phyloP scores from a whole-genome alignment of 1,140 invertebrate species.

The Calliphora vicina region DNA sequence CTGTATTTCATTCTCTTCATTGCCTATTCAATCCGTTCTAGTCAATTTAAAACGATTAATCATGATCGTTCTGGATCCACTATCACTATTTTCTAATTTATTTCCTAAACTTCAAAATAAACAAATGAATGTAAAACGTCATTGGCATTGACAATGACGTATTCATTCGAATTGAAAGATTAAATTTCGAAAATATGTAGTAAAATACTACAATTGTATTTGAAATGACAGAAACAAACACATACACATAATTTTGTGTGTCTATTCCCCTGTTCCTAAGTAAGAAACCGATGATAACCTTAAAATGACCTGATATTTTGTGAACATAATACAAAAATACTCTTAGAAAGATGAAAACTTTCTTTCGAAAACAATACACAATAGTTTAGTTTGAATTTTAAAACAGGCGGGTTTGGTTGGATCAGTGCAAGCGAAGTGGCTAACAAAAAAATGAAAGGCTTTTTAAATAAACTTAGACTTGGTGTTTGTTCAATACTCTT shows the following conservation, averaged over 20 bases:
- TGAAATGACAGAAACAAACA: no score
- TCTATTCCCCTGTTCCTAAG: background rate
- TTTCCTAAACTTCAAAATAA: background rate
- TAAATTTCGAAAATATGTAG: background rate
- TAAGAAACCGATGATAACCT: background rate
- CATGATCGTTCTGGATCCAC: no score
- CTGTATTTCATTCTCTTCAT: no score
- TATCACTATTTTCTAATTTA: no score
- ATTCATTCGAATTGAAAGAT: background rate
- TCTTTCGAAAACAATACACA: background rate
- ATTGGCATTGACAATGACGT: slow-evolving; percentile 8
- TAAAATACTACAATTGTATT: no score
- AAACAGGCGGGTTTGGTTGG: background rate
- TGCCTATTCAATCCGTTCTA: no score
- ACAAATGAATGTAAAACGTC: background rate
- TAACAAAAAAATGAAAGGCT: background rate
- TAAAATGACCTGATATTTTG: background rate
- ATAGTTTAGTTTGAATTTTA: background rate
- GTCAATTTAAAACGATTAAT: no score
- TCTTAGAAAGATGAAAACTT: background rate
- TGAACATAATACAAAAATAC: background rate
- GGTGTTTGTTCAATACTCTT: background rate
- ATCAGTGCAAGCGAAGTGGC: background rate
- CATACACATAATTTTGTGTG: no score
- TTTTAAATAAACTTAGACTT: background rate